phyloP scores from a whole-genome alignment of 2,113 vertebrate species.

The Narcine bancroftii region DNA sequence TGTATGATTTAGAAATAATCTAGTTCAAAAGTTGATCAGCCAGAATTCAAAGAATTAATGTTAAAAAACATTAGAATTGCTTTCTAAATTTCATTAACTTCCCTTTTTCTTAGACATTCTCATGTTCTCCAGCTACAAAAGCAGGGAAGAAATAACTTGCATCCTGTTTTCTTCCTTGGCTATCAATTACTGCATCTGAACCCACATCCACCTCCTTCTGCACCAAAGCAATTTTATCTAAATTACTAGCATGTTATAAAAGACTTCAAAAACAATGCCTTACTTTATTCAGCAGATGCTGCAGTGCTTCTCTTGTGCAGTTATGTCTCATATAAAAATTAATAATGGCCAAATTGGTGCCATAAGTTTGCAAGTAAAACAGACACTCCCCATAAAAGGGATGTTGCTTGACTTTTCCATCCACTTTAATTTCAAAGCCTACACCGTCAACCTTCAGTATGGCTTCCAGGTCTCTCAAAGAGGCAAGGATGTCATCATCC shows the following conservation, averaged over 20 bases:
- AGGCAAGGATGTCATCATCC: slow-evolving; percentile 80
- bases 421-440: slow-evolving; percentile 59
- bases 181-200: neutral
- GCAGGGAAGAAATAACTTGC: neutral
- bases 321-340: slow-evolving; percentile 84
- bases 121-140: neutral
- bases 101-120: neutral
- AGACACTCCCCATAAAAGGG: slow-evolving; percentile 79
- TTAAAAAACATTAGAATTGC: neutral
- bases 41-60: neutral
- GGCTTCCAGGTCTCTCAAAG: slow-evolving; percentile 76
- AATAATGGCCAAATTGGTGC: slow-evolving; percentile 80
- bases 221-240: neutral
- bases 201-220: neutral
- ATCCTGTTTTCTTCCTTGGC: neutral
- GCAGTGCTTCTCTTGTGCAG: slow-evolving; percentile 74
- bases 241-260: neutral
- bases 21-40: neutral
- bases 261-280: slow-evolving; percentile 12
- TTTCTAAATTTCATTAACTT: slow-evolving; percentile 10
- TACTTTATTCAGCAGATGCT: slow-evolving; percentile 80
- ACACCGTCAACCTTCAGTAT: slow-evolving; percentile 61
- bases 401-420: slow-evolving; percentile 60
- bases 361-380: slow-evolving; percentile 79
- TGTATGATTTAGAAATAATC: neutral